Evolutionary conservation across 1,140 invertebrate genomes (phyloP), one percentile per base, ranked within the genome.

Genomic region (Radopholus similis): DNA sequence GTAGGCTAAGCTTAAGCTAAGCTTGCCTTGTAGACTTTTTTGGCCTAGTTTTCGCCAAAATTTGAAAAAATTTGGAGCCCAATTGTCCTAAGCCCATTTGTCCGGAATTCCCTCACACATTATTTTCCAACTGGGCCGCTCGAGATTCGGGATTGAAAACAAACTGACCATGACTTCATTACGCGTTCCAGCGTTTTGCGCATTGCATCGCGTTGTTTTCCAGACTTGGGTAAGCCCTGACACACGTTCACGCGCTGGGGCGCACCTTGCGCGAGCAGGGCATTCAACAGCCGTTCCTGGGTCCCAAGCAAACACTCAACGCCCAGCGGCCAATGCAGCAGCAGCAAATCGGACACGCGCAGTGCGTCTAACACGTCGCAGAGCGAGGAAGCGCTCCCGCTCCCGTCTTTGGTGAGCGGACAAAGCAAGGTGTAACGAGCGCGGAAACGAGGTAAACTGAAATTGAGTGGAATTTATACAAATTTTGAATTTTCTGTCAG

Each of bases 361-460:
- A 77, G 32, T 35, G 42, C 64, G 55, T 76, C 68, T n/a, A 76
- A 38, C n/a, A 76, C 51, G n/a, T 30, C 37, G 26, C 71, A 57
- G 13, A 77, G 23, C 0, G 64, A 21, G 30, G 37, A 62, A 11
- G 44, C 28, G 3, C n/a, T n/a, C n/a, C n/a, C n/a, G n/a, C n/a
- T n/a, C n/a, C n/a, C n/a, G n/a, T n/a, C n/a, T n/a, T n/a, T n/a
- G n/a, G n/a, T n/a, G n/a, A 54, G 18, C 11, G 74, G 74, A 28
- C 65, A 65, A 9, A 77, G 21, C 30, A 76, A 76, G n/a, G 54
- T 40, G 38, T 51, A 76, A 26, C 72, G 73, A 9, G 60, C 30
- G 21, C 70, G 63, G 35, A 77, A 78, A 18, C 74, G 75, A 11
- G 72, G 60, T 21, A 77, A n/a, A 30, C 66, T 76, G 63, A 78